Conservation (phyloP, 2,888 invertebrate species). For the Lacanobia wlatinum region DNA sequence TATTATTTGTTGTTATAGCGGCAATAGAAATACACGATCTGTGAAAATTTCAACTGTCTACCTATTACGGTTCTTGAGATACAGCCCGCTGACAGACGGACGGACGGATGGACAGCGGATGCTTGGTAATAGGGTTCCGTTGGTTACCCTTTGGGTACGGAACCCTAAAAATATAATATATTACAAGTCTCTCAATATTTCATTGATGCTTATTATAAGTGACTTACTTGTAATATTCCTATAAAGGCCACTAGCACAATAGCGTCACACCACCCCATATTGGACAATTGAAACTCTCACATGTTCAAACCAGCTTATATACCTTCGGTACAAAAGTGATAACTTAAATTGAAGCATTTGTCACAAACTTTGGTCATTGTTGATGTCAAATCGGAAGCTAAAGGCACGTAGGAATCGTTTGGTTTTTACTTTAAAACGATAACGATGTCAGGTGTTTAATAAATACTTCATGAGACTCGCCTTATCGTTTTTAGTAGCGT, state of each 20-base stretch:
- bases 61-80: too few relatives aligned
- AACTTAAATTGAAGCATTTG: slow-evolving; percentile 70
- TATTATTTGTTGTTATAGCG: too few relatives aligned
- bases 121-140: too few relatives aligned
- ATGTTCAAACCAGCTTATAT: slow-evolving; percentile 72
- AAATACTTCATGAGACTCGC: slow-evolving; percentile 28
- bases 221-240: slow-evolving; percentile 79
- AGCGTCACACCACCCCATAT: slow-evolving; percentile 75
- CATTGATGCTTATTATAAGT: not conserved
- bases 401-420: slow-evolving; percentile 73
- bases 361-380: slow-evolving; percentile 68
- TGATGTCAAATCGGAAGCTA: slow-evolving; percentile 52
- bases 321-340: slow-evolving; percentile 69
- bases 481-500: slow-evolving; percentile 34
- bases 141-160: too few relatives aligned
- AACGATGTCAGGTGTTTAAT: slow-evolving; percentile 65
- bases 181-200: not conserved
- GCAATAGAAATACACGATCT: too few relatives aligned
- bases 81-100: too few relatives aligned
- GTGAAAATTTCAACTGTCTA: too few relatives aligned
- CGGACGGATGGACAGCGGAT: too few relatives aligned
- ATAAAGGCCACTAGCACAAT: slow-evolving; percentile 69
- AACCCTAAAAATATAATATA: not conserved
- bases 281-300: slow-evolving; percentile 54
- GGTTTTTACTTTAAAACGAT: slow-evolving; percentile 55